Conservation (phyloP, 2,888 invertebrate genomes). For the Epirrhoe tristata region DNA sequence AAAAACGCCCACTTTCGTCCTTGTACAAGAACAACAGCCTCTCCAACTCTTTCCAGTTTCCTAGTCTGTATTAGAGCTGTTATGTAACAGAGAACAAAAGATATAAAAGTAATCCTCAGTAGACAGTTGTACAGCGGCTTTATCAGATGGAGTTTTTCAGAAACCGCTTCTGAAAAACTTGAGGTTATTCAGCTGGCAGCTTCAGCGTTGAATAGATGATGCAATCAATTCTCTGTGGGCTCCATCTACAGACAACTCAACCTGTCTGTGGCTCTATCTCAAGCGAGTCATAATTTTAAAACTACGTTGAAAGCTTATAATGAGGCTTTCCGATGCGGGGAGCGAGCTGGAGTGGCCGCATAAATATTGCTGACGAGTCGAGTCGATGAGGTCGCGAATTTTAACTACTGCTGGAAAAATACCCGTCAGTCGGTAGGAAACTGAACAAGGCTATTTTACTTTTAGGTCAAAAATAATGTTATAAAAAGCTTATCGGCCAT, state of each 20-base stretch:
- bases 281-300: constrained; percentile 64
- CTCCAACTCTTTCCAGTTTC: constrained; percentile 42
- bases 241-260: too few species aligned
- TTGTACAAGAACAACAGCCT: constrained; percentile 28
- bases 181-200: constrained; percentile 47
- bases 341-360: constrained; percentile 60
- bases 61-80: constrained; percentile 46
- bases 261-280: too few species aligned
- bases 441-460: constrained; percentile 23
- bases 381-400: constrained; percentile 58
- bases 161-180: too few species aligned
- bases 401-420: constrained; percentile 54
- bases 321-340: constrained; percentile 60
- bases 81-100: constrained; percentile 61
- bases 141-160: constrained; percentile 44
- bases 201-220: constrained; percentile 51
- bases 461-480: constrained; percentile 4
- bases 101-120: constrained; percentile 51
- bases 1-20: constrained; percentile 39
- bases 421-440: constrained; percentile 39
- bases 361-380: constrained; percentile 64
- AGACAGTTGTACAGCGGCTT: constrained; percentile 44
- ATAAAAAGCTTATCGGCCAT: constrained; percentile 4
- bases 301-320: constrained; percentile 69
- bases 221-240: constrained; percentile 60